Base-by-base conservation (phyloP, 2,113 vertebrate species). In the Hippocampus guttulatus region DNA sequence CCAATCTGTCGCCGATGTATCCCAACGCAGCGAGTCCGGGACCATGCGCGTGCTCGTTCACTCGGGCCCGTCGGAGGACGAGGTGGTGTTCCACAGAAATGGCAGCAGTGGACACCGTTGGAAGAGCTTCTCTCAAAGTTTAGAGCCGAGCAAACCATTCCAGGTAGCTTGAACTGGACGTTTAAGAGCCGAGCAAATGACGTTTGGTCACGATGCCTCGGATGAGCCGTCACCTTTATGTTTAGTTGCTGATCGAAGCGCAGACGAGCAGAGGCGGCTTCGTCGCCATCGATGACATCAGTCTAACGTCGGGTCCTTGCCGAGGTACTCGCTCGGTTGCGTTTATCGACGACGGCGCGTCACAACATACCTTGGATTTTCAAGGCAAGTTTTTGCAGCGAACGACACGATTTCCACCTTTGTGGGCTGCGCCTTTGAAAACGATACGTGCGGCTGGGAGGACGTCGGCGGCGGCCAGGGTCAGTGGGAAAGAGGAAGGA, bases 241-340 rank as follows among this genome's bases (percentile, higher is more conserved):
- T 38, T 65, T 67, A 93, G 92, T 79, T 93, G 70, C 54, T 90
- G 78, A 84, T 93, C 0, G 79, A 91, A 68, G 90, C 90, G 16
- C 81, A 91, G 30, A 27, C 81, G 6, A 76, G 55, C 67, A 68
- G 52, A 21, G 64, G 33, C 60, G 91, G 88, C 55, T 91, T 86
- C 18, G 77, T 92, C 57, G 91, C 92, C 58, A 68, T 93, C 45
- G 92, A 93, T 77, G 91, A 92, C 70, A 78, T 93, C 76, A 75
- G 47, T 66, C 47, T 93, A 64, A 88, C 79, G 52, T 68, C 87
- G 41, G 90, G 90, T 14, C 41, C 58, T 55, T 93, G 92, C 84
- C 71, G 70, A 84, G 91, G 92, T 92, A 79, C 5, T 0, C 45
- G 16, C 9, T 51, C 5, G 38, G 10, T 58, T 40, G 40, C 23